phyloP scores from a whole-genome alignment of 2,888 invertebrate species.

The Caradrina clavipalpis region DNA sequence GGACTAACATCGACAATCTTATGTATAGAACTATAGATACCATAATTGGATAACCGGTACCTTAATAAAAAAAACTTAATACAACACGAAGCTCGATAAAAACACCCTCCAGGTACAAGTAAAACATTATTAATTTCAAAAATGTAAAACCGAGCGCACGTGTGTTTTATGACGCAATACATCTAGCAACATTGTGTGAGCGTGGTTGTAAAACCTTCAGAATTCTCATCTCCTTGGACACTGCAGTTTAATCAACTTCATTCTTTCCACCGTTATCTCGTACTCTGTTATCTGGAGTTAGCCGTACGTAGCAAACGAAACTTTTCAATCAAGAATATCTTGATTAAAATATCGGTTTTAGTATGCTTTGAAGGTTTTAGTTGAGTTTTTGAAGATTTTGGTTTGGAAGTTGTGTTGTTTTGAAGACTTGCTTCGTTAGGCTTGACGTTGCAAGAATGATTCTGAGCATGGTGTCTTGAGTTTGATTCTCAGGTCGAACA shows the following conservation, averaged over 20 bases:
- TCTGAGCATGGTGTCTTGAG: no score
- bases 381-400: not conserved
- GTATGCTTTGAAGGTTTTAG: constrained; percentile 66
- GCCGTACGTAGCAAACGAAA: constrained; percentile 62
- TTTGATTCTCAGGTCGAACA: no score
- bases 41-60: no score
- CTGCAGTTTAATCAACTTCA: constrained; percentile 76
- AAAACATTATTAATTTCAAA: constrained; percentile 49
- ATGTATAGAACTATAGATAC: no score
- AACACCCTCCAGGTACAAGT: constrained; percentile 19
- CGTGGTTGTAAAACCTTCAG: constrained; percentile 59
- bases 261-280: constrained; percentile 73
- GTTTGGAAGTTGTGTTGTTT: not conserved
- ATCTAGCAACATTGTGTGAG: constrained; percentile 59
- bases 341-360: constrained; percentile 56
- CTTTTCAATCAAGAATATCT: constrained; percentile 68
- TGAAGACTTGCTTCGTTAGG: no score
- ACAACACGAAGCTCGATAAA: constrained; percentile 9
- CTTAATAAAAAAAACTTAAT: not conserved
- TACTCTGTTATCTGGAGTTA: constrained; percentile 66
- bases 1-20: no score
- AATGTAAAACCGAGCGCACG: constrained; percentile 53
- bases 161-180: constrained; percentile 52
- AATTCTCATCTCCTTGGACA: constrained; percentile 70
- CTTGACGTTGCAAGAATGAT: no score